These are phyloP conservation scores for Rhinichthys klamathensis DNA, from an alignment of 2,113 vertebrate genomes.

Conservation along the genomic window DNA sequence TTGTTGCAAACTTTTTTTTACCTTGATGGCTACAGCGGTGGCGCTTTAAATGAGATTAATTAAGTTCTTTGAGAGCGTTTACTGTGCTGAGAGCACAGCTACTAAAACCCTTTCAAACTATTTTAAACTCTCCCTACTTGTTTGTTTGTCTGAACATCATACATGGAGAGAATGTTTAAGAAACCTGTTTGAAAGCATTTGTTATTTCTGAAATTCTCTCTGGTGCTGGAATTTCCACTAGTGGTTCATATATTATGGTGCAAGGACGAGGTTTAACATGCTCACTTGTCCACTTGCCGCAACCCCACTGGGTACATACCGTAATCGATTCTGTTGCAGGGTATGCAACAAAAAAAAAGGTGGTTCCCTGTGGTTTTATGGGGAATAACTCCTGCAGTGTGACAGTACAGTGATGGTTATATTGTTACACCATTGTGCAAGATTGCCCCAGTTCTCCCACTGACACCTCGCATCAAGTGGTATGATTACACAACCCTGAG, in stretches of 20 bases:
- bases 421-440: not conserved
- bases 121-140: not conserved
- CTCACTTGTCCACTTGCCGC: not conserved
- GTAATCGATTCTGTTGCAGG: not conserved
- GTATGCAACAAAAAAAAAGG: not conserved
- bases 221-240: not conserved
- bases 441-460: slow-evolving; percentile 33
- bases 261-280: slow-evolving; percentile 8
- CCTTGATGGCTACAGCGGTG: not conserved
- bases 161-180: not conserved
- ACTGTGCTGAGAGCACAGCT: not conserved
- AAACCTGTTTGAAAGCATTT: not conserved
- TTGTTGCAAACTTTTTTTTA: not conserved
- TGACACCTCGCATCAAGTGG: slow-evolving; percentile 32
- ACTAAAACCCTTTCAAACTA: not conserved
- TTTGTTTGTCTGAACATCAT: not conserved
- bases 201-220: not conserved
- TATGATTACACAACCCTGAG: slow-evolving; percentile 30
- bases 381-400: slow-evolving; percentile 5
- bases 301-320: slow-evolving; percentile 8
- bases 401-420: not conserved
- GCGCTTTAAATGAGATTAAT: not conserved
- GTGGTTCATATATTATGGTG: not conserved
- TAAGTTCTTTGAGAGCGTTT: not conserved
- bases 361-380: slow-evolving; percentile 15